A percentile compares a stretch with the other conserved stretches of the same genome.
phyloP scores from a whole-genome alignment of 1,140 invertebrate genomes.

The Ceratina japonica region DNA sequence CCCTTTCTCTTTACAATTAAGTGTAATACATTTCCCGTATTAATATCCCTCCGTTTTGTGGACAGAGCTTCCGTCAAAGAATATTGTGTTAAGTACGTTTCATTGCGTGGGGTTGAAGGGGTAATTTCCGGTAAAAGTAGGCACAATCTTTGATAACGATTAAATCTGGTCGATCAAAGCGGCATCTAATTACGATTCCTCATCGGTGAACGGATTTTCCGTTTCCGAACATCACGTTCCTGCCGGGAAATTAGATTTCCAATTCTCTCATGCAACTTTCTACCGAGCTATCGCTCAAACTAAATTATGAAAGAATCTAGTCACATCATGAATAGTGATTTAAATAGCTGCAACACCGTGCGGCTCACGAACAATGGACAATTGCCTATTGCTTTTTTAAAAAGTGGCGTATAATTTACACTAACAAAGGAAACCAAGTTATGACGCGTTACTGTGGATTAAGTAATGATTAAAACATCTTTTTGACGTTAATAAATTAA shows the following conservation, averaged over 20 bases:
- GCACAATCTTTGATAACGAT: not conserved
- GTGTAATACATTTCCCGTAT: not conserved
- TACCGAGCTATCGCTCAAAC: not conserved
- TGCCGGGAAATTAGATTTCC: slow-evolving; percentile 5
- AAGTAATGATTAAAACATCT: not conserved
- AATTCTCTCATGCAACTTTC: not conserved
- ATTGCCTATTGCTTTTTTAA: not conserved
- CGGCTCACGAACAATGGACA: not conserved
- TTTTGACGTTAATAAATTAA: not conserved
- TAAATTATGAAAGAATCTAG: not conserved
- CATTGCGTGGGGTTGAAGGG: not conserved
- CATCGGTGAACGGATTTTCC: not conserved
- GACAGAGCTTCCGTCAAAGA: not conserved
- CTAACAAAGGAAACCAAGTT: slow-evolving; percentile 1
- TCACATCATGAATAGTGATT: not conserved
- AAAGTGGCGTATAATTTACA: not conserved
- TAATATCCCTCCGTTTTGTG: not conserved
- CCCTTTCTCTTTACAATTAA: not conserved
- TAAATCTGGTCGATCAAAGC: not conserved
- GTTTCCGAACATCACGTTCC: not conserved
- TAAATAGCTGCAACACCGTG: not conserved
- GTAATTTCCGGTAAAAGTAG: not conserved
- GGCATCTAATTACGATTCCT: not conserved
- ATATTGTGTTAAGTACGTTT: not conserved
- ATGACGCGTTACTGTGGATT: not conserved